Evolutionary conservation across 2,113 vertebrate species (phyloP).

Genomic region (Dicaeum eximium): DNA sequence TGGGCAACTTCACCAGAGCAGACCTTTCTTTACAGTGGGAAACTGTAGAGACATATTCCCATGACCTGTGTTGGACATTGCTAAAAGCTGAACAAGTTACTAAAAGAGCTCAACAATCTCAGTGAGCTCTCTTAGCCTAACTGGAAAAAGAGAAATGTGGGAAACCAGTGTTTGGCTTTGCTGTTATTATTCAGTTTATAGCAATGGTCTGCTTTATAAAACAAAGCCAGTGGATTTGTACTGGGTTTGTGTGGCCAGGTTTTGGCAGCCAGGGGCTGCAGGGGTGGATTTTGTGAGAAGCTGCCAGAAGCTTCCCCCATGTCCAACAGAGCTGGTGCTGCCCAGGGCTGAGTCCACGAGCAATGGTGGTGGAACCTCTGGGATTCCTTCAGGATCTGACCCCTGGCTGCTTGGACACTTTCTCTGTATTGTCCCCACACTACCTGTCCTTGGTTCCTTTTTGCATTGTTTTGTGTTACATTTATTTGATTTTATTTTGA

Average conservation of each 20-base stretch:
- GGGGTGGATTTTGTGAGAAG: neutral
- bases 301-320: accelerated
- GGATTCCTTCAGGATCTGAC: neutral
- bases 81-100: neutral
- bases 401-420: neutral
- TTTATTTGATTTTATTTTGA: neutral
- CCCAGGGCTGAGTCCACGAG: neutral
- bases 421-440: neutral
- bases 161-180: neutral
- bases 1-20: neutral
- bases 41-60: neutral
- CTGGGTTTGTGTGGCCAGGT: neutral
- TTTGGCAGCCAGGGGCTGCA: neutral
- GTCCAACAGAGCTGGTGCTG: accelerated
- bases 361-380: accelerated
- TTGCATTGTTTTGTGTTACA: neutral
- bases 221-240: neutral
- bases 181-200: neutral
- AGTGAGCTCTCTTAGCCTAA: neutral
- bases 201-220: neutral
- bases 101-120: neutral
- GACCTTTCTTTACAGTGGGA: neutral
- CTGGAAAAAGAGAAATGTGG: neutral
- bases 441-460: neutral
- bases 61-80: neutral